phyloP scores from a whole-genome alignment of 92 coral and sea anemone genomes.

The Paragorgia papillata region DNA sequence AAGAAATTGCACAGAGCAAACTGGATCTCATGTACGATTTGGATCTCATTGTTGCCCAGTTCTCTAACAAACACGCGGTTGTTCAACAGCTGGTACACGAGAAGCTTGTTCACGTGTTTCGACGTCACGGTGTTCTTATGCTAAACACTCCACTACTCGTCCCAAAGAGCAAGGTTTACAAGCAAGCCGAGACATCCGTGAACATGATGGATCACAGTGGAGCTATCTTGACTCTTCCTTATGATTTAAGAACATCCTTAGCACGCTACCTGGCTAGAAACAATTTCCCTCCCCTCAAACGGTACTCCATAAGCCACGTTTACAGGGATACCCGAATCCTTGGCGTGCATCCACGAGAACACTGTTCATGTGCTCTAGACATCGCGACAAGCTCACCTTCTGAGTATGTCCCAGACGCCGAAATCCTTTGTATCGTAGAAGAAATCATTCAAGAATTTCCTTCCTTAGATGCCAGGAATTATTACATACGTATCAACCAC shows the following conservation, averaged over 20 bases:
- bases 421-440: conserved; percentile 73
- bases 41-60: conserved; percentile 62
- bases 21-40: conserved; percentile 85
- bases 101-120: conserved; percentile 65
- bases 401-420: conserved; percentile 90
- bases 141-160: conserved; percentile 76
- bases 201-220: conserved; percentile 93
- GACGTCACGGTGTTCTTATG: conserved; percentile 81
- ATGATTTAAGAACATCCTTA: conserved; percentile 83
- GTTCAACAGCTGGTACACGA: conserved; percentile 85
- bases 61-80: conserved; percentile 61
- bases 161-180: conserved; percentile 74
- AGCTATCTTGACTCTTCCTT: conserved; percentile 79
- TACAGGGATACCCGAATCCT: conserved; percentile 80
- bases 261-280: conserved; percentile 87
- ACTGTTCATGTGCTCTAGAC: conserved; percentile 88
- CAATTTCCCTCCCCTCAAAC: conserved; percentile 68
- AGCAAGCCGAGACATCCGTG: conserved; percentile 73
- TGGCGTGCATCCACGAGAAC: conserved; percentile 86
- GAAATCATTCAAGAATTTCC: conserved; percentile 89
- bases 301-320: conserved; percentile 86
- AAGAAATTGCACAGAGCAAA: conserved; percentile 66
- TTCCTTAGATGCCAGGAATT: conserved; percentile 67
- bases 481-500: conserved; percentile 88
- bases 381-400: conserved; percentile 80